A percentile compares a stretch with the other conserved stretches of the same genome.
Evolutionary conservation across 2,797 vertebrate genomes (phyloP).

Genomic region (Holocentrus rufus): DNA sequence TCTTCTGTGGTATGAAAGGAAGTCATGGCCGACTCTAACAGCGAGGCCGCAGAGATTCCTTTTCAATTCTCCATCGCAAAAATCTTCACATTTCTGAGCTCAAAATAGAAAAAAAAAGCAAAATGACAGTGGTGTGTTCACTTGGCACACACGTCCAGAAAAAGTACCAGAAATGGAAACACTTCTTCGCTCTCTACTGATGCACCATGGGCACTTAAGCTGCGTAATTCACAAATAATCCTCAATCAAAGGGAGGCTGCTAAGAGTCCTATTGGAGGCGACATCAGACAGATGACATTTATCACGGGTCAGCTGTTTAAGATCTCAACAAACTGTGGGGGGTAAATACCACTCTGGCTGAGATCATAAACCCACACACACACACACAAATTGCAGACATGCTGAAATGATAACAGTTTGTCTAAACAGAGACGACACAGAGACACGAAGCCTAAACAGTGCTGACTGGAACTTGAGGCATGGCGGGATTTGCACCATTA

Average conservation of each 20-base stretch:
- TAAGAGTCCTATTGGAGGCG: constrained; percentile 3
- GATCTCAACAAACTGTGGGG: constrained; percentile 39
- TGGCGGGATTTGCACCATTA: constrained; percentile 67
- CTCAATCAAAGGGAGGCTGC: constrained; percentile 47
- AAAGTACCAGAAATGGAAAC: constrained; percentile 46
- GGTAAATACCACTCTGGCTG: constrained; percentile 40
- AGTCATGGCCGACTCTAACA: constrained; percentile 11
- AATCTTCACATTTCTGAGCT: constrained; percentile 23
- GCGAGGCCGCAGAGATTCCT: constrained; percentile 22
- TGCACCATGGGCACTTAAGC: constrained; percentile 26
- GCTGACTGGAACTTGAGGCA: constrained; percentile 53
- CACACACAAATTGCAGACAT: not conserved
- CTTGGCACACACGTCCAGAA: constrained; percentile 21
- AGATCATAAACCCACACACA: not conserved
- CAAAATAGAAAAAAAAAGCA: constrained; percentile 42
- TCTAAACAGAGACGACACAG: constrained; percentile 28
- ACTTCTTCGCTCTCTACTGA: constrained; percentile 33
- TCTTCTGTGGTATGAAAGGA: too few species aligned
- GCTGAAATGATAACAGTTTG: constrained; percentile 35
- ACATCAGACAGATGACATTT: constrained; percentile 53
- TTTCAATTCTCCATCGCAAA: too few species aligned
- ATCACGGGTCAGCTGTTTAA: constrained; percentile 52
- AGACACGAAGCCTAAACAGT: constrained; percentile 44
- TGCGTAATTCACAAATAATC: constrained; percentile 66
- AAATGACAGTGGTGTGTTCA: constrained; percentile 45